phyloP scores from a whole-genome alignment of 2,113 vertebrate species.

The Corythornis vintsioides region DNA sequence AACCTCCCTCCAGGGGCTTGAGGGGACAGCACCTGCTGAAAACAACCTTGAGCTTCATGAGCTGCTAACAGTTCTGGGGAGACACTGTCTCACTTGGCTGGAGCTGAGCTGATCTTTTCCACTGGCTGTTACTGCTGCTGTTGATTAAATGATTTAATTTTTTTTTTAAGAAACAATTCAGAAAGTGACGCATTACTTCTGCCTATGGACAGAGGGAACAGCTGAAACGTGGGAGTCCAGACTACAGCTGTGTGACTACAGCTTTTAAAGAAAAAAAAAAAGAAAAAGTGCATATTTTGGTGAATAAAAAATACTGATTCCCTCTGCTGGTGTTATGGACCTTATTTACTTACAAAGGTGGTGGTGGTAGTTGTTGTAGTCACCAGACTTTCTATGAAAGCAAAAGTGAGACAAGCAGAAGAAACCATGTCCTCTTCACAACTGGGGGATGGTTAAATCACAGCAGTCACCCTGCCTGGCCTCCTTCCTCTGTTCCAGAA shows the following conservation, averaged over 20 bases:
- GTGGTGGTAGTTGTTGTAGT: neutral
- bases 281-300: neutral
- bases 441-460: neutral
- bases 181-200: constrained; percentile 67
- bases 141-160: constrained; percentile 13
- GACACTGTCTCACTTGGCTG: neutral
- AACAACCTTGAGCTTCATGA: neutral
- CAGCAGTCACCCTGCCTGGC: neutral
- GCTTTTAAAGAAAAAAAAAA: neutral
- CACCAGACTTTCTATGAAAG: neutral
- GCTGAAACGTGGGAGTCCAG: constrained; percentile 73
- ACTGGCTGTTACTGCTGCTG: neutral
- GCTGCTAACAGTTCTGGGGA: neutral
- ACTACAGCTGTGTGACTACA: constrained; percentile 73
- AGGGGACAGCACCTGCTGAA: accelerated
- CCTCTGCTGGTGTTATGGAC: constrained; percentile 48
- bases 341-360: constrained; percentile 10
- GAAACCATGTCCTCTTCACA: neutral
- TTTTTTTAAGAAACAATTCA: constrained; percentile 46
- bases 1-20: neutral
- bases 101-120: neutral
- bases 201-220: constrained; percentile 71
- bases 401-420: constrained; percentile 1
- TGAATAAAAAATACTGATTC: constrained; percentile 65
- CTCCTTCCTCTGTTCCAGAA: neutral